These are phyloP conservation scores for Cryptoprocta ferox DNA, from an alignment of 2,797 vertebrate species.

Conservation along the genomic window DNA sequence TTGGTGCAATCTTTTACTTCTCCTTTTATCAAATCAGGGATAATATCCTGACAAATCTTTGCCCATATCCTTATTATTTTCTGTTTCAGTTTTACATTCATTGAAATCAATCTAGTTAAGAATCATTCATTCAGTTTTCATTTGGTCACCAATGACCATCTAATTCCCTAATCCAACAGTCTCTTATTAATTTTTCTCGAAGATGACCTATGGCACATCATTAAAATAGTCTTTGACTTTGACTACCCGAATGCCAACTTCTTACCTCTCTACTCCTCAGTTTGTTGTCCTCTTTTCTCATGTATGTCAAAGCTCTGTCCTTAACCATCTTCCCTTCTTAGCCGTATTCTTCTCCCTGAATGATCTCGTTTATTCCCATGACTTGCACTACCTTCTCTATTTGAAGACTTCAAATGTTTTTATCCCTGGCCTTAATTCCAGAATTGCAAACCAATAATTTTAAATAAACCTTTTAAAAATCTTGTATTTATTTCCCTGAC, in stretches of 20 bases:
- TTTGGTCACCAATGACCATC: not conserved
- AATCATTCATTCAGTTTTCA: not conserved
- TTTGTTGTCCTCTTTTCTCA: not conserved
- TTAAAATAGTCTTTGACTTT: not conserved
- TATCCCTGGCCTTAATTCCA: not conserved
- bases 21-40: not conserved
- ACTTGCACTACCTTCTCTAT: rapidly evolving
- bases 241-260: not conserved
- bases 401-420: not conserved
- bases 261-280: not conserved
- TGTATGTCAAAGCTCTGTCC: not conserved
- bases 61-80: rapidly evolving
- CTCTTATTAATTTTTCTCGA: not conserved
- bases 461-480: not conserved
- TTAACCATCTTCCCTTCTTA: not conserved
- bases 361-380: not conserved
- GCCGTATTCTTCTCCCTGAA: not conserved
- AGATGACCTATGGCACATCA: not conserved
- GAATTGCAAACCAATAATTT: not conserved
- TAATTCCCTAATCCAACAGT: not conserved
- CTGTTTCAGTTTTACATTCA: not conserved
- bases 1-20: not conserved
- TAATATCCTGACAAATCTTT: not conserved
- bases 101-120: not conserved
- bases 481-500: not conserved